Evolutionary conservation across 1,140 invertebrate genomes (phyloP).

Genomic region (Adoxophyes honmai): DNA sequence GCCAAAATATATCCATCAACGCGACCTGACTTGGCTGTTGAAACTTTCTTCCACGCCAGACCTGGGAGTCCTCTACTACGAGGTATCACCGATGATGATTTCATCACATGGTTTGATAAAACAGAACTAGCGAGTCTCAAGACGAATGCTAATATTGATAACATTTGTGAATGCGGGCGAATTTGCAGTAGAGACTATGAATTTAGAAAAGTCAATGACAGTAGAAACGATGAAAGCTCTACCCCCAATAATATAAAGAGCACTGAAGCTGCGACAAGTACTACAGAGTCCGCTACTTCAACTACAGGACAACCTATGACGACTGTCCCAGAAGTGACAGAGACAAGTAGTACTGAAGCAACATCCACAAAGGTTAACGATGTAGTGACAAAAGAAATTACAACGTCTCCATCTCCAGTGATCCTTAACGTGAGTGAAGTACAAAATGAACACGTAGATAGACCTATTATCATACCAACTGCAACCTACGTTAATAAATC

Average conservation of each 20-base stretch:
- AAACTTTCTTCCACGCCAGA: constrained; percentile 80
- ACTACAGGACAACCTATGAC: constrained; percentile 8
- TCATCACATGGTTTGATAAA: constrained; percentile 81
- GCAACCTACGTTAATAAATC: constrained; percentile 33
- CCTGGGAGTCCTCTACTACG: constrained; percentile 76
- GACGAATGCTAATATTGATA: constrained; percentile 59
- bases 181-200: constrained; percentile 69
- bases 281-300: constrained; percentile 15
- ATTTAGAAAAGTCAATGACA: constrained; percentile 50
- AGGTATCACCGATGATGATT: constrained; percentile 80
- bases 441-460: constrained; percentile 18
- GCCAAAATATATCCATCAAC: constrained; percentile 79
- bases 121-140: constrained; percentile 68
- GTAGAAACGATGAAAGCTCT: constrained; percentile 24
- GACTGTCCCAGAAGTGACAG: not conserved
- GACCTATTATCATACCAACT: constrained; percentile 50
- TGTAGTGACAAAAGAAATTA: not conserved
- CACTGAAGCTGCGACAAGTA: constrained; percentile 17
- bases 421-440: not conserved
- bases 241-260: constrained; percentile 7
- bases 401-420: not conserved
- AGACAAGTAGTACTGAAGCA: not conserved
- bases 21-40: constrained; percentile 78
- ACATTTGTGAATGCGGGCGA: constrained; percentile 74
- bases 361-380: constrained; percentile 8